These are phyloP conservation scores for Cyanoderma ruficeps DNA, from an alignment of 2,113 vertebrate genomes.

Conservation along the genomic window DNA sequence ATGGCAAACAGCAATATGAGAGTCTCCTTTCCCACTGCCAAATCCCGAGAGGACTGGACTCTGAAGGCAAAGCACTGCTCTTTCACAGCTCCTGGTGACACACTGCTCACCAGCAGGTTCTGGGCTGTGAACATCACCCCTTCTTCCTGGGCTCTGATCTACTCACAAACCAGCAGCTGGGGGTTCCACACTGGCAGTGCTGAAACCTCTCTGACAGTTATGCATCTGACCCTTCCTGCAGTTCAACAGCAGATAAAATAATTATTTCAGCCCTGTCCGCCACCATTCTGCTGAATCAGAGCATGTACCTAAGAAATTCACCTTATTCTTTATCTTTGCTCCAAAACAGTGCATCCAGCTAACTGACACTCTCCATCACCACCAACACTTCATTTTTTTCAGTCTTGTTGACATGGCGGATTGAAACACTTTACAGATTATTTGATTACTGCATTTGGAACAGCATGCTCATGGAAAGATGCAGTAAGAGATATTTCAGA, in stretches of 20 bases:
- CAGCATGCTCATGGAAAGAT: background rate
- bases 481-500: background rate
- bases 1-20: background rate
- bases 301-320: background rate
- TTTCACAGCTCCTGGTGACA: background rate
- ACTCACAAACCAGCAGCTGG: background rate
- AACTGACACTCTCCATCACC: background rate
- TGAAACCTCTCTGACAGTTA: background rate
- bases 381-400: background rate
- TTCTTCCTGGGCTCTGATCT: background rate
- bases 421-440: background rate
- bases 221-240: background rate
- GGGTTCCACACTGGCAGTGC: background rate
- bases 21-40: background rate
- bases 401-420: background rate
- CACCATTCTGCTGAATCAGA: background rate
- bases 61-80: background rate
- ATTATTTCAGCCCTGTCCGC: background rate
- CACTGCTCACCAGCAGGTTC: background rate
- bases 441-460: background rate
- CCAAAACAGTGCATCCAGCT: background rate
- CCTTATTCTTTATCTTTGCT: background rate
- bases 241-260: background rate
- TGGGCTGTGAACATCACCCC: background rate
- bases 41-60: fast-evolving